Evolutionary conservation across 1,140 invertebrate genomes (phyloP).

Genomic region (Pentalonia nigronervosa): DNA sequence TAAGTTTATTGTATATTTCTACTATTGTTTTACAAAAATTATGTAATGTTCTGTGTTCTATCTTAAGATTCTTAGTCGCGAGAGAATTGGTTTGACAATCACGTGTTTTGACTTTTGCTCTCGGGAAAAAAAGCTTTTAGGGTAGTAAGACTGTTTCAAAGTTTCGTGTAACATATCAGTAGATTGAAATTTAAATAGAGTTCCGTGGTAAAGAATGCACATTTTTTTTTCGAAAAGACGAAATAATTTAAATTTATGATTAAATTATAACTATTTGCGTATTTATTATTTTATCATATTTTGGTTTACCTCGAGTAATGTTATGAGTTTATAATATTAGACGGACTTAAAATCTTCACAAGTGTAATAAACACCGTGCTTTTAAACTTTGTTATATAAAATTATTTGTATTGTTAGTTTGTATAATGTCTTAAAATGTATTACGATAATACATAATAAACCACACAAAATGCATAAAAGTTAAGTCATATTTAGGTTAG

Average conservation of each 20-base stretch:
- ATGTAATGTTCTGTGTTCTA: neutral
- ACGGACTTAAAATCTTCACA: neutral
- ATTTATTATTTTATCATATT: neutral
- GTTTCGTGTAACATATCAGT: neutral
- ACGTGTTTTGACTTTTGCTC: neutral
- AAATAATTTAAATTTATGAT: slow-evolving; percentile 2
- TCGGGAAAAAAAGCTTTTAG: neutral
- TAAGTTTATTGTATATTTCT: neutral
- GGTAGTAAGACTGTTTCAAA: neutral
- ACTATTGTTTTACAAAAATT: neutral
- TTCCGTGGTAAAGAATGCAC: neutral
- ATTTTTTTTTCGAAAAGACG: neutral
- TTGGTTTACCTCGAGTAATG: neutral
- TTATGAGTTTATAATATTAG: neutral
- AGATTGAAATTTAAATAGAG: neutral
- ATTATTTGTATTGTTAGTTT: neutral
- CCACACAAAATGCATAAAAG: neutral
- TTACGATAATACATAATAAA: neutral
- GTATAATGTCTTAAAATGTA: neutral
- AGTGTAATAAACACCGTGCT: neutral
- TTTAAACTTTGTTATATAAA: neutral
- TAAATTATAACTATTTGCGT: neutral
- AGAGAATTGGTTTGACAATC: neutral
- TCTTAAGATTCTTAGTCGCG: neutral
- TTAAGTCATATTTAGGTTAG: neutral